Conservation (phyloP, 1,140 invertebrate species). For the Drosophila subpulchrella region DNA sequence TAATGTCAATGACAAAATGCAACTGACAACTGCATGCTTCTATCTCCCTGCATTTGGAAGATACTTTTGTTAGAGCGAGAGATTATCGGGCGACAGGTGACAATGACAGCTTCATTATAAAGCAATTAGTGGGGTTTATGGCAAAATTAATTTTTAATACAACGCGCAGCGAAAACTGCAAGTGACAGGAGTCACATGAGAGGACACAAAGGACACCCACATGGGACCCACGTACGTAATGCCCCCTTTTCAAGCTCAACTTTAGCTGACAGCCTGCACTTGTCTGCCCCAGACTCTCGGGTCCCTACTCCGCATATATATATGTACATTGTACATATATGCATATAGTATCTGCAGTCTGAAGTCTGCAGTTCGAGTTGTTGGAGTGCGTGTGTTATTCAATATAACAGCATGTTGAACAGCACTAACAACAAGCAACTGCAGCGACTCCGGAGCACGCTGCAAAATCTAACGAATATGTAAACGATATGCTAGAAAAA, state of each 20-base stretch:
- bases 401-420: slow-evolving; percentile 80
- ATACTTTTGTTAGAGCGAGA: slow-evolving; percentile 45
- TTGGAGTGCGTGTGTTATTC: slow-evolving; percentile 70
- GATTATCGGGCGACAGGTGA: slow-evolving; percentile 78
- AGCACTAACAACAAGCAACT: slow-evolving; percentile 67
- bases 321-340: neutral
- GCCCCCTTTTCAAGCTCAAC: slow-evolving; percentile 14
- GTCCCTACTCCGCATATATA: slow-evolving; percentile 10
- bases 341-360: slow-evolving; percentile 11
- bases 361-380: slow-evolving; percentile 12
- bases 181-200: slow-evolving; percentile 74
- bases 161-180: slow-evolving; percentile 62
- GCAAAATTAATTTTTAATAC: slow-evolving; percentile 78
- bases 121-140: slow-evolving; percentile 67
- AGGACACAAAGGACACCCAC: slow-evolving; percentile 44
- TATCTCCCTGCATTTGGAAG: slow-evolving; percentile 7
- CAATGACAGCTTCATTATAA: slow-evolving; percentile 82
- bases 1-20: slow-evolving; percentile 14
- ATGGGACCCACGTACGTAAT: slow-evolving; percentile 6
- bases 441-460: slow-evolving; percentile 43
- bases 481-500: slow-evolving; percentile 84
- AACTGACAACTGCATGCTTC: slow-evolving; percentile 24
- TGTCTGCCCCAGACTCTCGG: slow-evolving; percentile 25
- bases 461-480: slow-evolving; percentile 81
- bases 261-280: slow-evolving; percentile 45